These are phyloP conservation scores for Aurelia coerulea DNA, from an alignment of 30 jellyfish, hydroid and myxozoan species.

Conservation along the genomic window DNA sequence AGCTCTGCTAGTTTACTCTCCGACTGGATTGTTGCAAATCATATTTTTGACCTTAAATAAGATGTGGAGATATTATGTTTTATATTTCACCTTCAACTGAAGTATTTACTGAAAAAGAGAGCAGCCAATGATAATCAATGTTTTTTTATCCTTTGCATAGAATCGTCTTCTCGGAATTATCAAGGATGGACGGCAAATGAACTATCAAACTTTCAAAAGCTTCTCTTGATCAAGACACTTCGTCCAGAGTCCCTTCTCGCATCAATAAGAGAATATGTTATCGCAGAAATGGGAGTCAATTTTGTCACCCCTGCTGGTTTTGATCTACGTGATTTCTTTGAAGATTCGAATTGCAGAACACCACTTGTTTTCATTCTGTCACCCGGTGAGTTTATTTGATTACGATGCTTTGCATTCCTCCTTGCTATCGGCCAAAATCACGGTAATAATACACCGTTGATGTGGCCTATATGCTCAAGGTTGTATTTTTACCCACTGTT, in stretches of 20 bases:
- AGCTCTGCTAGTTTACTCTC: too few species aligned
- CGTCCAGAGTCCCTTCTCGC: constrained; percentile 65
- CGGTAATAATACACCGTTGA: too few species aligned
- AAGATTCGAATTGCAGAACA: constrained; percentile 72
- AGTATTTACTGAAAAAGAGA: neutral
- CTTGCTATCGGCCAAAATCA: neutral
- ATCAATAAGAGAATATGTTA: constrained; percentile 55
- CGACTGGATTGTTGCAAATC: too few species aligned
- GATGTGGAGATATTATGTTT: too few species aligned
- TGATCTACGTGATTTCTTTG: constrained; percentile 83
- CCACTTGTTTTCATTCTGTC: constrained; percentile 81
- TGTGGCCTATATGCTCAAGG: too few species aligned
- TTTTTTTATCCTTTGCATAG: neutral
- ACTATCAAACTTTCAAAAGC: constrained; percentile 63
- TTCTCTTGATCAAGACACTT: constrained; percentile 60
- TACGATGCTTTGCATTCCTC: neutral
- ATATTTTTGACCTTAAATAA: too few species aligned
- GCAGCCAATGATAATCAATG: neutral
- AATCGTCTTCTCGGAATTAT: neutral
- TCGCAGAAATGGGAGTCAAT: constrained; percentile 54
- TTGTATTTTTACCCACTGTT: too few species aligned
- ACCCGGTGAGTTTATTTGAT: constrained; percentile 65
- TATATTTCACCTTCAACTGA: too few species aligned
- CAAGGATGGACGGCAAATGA: constrained; percentile 58
- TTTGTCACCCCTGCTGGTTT: constrained; percentile 82